Conservation (phyloP, 2,888 invertebrate species). For the Lasioglossum figueresi region DNA sequence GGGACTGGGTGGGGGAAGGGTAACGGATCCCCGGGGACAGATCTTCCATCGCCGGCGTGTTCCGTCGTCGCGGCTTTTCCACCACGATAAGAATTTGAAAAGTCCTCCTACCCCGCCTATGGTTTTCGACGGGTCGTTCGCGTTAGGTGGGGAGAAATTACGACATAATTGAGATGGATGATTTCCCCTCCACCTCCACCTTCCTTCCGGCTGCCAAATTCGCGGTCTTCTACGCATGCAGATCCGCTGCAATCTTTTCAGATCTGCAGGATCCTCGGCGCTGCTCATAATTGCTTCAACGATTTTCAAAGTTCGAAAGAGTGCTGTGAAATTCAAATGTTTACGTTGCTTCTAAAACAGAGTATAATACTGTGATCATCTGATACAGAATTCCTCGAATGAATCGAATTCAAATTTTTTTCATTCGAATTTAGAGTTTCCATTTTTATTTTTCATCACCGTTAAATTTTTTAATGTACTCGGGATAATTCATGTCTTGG, state of each 20-base stretch:
- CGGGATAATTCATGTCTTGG: not conserved
- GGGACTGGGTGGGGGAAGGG: not conserved
- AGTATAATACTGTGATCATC: too few relatives aligned
- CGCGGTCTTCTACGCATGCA: not conserved
- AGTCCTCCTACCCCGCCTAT: not conserved
- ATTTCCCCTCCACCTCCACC: not conserved
- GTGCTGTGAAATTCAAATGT: not conserved
- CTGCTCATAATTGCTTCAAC: not conserved
- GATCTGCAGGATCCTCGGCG: not conserved
- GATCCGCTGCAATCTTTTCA: not conserved
- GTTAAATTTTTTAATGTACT: too few relatives aligned
- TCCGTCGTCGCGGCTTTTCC: constrained; percentile 37
- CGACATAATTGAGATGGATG: constrained; percentile 50
- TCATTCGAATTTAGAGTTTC: not conserved
- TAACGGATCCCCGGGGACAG: constrained; percentile 60
- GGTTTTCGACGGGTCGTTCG: constrained; percentile 26
- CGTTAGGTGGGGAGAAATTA: constrained; percentile 25
- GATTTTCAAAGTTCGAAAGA: not conserved
- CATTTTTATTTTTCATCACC: not conserved
- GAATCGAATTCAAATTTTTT: too few relatives aligned
- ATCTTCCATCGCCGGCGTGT: constrained; percentile 38
- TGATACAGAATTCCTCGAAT: not conserved
- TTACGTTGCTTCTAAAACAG: not conserved
- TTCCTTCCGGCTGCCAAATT: not conserved
- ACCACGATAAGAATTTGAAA: constrained; percentile 50